Percentiles rank a stretch among this genome's conserved stretches.
These are phyloP conservation scores for Pseudotriccus pelzelni DNA, from an alignment of 2,797 vertebrate species.

Conservation along the genomic window DNA sequence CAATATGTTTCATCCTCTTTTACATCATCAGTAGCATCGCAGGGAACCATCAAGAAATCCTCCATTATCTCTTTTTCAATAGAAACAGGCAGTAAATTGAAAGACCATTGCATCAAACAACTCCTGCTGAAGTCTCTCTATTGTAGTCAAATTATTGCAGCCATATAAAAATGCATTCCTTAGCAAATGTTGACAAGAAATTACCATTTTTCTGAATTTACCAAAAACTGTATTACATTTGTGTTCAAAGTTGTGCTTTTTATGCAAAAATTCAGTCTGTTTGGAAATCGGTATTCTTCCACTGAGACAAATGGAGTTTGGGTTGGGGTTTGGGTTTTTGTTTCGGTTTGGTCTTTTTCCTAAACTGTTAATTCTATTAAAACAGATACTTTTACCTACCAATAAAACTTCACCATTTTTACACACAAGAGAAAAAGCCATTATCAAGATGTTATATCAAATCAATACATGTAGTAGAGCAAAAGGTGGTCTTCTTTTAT, in stretches of 20 bases:
- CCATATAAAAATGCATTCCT: neutral
- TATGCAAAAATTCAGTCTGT: neutral
- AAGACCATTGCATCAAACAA: neutral
- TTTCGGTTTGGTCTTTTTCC: neutral
- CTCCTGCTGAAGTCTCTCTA: neutral
- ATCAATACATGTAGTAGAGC: neutral
- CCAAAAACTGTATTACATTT: neutral
- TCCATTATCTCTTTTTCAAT: neutral
- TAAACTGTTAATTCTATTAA: neutral
- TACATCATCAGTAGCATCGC: neutral
- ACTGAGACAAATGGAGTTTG: neutral
- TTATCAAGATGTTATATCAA: neutral
- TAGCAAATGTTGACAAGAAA: neutral
- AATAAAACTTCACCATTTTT: neutral
- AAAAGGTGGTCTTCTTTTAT: neutral
- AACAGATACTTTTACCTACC: neutral
- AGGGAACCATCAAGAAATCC: neutral
- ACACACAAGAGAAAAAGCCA: neutral
- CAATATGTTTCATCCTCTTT: neutral
- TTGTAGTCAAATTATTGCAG: neutral
- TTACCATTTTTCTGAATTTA: neutral
- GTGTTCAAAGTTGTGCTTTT: neutral
- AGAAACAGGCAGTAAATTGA: neutral
- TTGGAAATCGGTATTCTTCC: neutral
- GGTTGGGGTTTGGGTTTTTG: neutral